A percentile compares a stretch with the other conserved stretches of the same genome.
Evolutionary conservation across 2,888 invertebrate genomes (phyloP).

Genomic region (Anaspis maculata): DNA sequence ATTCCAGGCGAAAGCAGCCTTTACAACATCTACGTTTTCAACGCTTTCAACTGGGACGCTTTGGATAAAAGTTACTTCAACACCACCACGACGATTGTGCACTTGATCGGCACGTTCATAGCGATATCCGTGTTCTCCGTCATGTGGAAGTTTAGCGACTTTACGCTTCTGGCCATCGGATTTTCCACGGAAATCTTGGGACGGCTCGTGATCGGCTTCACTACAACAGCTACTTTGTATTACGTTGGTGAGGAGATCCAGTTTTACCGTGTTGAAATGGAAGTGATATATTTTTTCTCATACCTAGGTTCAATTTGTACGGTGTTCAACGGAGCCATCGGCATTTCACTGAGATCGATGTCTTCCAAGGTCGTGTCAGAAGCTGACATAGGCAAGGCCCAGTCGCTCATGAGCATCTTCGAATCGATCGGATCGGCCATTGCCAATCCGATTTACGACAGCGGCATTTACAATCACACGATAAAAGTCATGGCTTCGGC

Average conservation of each 20-base stretch:
- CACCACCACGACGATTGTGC: constrained; percentile 49
- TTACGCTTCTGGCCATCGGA: no score
- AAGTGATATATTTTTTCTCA: no score
- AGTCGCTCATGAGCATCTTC: constrained; percentile 52
- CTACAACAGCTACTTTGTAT: no score
- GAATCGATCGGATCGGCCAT: constrained; percentile 51
- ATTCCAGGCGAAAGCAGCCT: constrained; percentile 53
- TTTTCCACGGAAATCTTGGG: no score
- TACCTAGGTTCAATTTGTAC: no score
- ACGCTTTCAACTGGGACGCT: constrained; percentile 52
- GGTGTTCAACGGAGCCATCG: no score
- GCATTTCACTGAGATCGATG: constrained; percentile 36
- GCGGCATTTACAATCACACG: constrained; percentile 47
- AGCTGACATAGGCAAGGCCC: constrained; percentile 39
- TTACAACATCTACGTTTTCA: constrained; percentile 50
- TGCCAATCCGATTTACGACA: constrained; percentile 49
- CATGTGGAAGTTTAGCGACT: no score
- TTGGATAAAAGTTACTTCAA: constrained; percentile 51
- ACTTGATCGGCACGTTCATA: constrained; percentile 46
- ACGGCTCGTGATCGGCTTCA: no score
- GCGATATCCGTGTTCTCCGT: no score
- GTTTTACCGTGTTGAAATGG: no score
- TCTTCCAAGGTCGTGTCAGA: constrained; percentile 38
- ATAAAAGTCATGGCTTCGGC: no score
- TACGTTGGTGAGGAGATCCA: no score